These are phyloP conservation scores for Archips crataeganus DNA, from an alignment of 2,888 invertebrate species.

Conservation along the genomic window DNA sequence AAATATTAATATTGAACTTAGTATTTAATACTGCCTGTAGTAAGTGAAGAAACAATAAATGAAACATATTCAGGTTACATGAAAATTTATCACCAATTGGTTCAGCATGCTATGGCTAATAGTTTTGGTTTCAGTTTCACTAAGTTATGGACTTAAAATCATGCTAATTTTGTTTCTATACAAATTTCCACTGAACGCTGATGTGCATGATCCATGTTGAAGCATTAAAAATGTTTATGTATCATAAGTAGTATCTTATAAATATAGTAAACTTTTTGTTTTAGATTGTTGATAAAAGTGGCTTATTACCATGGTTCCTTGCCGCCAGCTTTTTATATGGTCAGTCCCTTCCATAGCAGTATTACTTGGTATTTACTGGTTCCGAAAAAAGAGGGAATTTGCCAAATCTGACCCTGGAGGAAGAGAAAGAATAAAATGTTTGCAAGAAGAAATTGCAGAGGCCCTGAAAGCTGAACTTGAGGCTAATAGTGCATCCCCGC, in stretches of 20 bases:
- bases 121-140: background rate
- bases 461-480: slow-evolving; percentile 74
- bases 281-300: slow-evolving; percentile 88
- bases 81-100: background rate
- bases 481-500: slow-evolving; percentile 74
- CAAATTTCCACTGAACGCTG: background rate
- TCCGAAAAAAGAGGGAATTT: slow-evolving; percentile 91
- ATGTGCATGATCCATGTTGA: background rate
- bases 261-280: slow-evolving; percentile 62
- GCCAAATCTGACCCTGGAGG: slow-evolving; percentile 91
- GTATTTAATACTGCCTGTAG: no score
- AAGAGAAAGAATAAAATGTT: slow-evolving; percentile 81
- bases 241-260: background rate
- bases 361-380: slow-evolving; percentile 93
- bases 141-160: background rate
- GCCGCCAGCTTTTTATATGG: slow-evolving; percentile 91
- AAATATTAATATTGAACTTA: no score
- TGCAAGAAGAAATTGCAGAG: slow-evolving; percentile 81
- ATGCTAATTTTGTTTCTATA: background rate
- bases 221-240: background rate
- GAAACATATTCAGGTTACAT: background rate
- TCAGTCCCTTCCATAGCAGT: slow-evolving; percentile 92
- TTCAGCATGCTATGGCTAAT: background rate
- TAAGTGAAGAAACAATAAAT: no score
- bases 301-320: slow-evolving; percentile 91